A percentile compares a stretch with the other conserved stretches of the same genome.
Evolutionary conservation across 2,888 invertebrate species (phyloP).

Genomic region (Oligia latruncula): DNA sequence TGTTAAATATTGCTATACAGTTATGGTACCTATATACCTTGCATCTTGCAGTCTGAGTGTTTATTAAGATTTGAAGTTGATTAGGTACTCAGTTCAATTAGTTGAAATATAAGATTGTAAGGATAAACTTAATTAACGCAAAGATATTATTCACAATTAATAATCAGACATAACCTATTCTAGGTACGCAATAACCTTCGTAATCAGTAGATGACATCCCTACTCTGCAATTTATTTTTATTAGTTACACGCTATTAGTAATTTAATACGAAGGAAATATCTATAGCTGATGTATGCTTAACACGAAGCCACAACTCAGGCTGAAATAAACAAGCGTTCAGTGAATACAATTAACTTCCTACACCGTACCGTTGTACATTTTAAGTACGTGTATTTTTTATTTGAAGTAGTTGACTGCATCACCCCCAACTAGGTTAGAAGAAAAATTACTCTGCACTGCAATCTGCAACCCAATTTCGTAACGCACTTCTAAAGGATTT

Average conservation of each 20-base stretch:
- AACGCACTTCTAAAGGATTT: neutral
- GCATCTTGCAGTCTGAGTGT: neutral
- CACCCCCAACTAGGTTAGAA: neutral
- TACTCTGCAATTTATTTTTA: conserved; percentile 72
- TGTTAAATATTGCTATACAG: neutral
- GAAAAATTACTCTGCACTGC: neutral
- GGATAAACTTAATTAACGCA: conserved; percentile 20
- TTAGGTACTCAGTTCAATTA: conserved; percentile 1
- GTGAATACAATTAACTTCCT: conserved; percentile 23
- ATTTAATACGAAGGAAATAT: conserved; percentile 67
- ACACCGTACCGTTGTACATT: neutral
- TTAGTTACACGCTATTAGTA: conserved; percentile 68
- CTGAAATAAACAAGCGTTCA: conserved; percentile 48
- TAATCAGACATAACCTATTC: conserved; percentile 31
- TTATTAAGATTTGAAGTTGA: neutral
- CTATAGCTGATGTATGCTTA: conserved; percentile 45
- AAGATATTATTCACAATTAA: conserved; percentile 55
- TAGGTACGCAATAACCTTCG: conserved; percentile 65
- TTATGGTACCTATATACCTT: neutral
- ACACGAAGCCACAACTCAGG: conserved; percentile 46
- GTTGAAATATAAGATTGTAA: conserved; percentile 9
- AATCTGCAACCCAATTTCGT: neutral
- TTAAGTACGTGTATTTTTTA: neutral
- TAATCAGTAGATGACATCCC: conserved; percentile 65
- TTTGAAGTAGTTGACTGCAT: neutral